Evolutionary conservation across 2,888 invertebrate genomes (phyloP).

Genomic region (Magallana nippona): DNA sequence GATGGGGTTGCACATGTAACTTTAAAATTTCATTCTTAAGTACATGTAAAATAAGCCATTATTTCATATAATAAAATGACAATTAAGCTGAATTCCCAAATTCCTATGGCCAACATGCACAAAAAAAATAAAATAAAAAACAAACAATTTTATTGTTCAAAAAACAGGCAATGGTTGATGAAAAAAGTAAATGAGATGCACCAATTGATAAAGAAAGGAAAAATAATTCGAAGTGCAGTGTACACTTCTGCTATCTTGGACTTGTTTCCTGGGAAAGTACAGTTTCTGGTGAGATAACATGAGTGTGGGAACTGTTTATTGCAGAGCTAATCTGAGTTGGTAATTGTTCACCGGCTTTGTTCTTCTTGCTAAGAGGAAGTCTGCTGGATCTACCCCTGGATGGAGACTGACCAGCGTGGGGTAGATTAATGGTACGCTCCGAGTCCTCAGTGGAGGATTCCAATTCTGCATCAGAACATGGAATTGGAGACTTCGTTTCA

Average conservation of each 20-base stretch:
- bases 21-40: no score
- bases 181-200: neutral
- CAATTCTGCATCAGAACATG: conserved; percentile 45
- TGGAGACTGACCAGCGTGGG: neutral
- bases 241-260: neutral
- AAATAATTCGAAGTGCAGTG: no score
- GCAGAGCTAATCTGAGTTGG: conserved; percentile 20
- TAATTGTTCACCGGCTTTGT: neutral
- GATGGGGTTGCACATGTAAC: no score
- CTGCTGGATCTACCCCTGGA: conserved; percentile 25
- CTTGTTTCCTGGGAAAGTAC: neutral
- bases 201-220: no score
- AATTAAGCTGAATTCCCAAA: no score
- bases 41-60: no score
- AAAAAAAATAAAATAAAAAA: no score
- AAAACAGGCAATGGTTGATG: neutral
- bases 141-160: neutral
- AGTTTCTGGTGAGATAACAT: neutral
- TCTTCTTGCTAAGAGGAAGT: conserved; percentile 22
- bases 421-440: neutral
- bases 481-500: conserved; percentile 47
- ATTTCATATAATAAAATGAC: no score
- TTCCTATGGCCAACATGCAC: no score
- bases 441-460: neutral
- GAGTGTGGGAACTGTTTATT: neutral